Evolutionary conservation across 2,888 invertebrate species (phyloP).

Genomic region (Mellilla xanthometata): DNA sequence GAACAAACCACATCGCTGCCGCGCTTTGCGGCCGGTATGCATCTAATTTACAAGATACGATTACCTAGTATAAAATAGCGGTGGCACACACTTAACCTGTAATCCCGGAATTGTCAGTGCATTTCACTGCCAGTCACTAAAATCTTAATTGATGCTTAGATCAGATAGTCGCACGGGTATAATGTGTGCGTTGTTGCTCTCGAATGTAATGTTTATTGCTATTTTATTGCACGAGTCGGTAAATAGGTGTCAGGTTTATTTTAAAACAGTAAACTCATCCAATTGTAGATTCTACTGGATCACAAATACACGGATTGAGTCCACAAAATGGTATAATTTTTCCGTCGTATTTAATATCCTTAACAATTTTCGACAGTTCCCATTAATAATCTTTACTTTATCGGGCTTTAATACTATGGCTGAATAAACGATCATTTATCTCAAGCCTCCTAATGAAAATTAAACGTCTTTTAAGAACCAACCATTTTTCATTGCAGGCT

Average conservation of each 20-base stretch:
- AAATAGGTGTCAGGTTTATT: background rate
- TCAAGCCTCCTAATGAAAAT: conserved; percentile 19
- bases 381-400: conserved; percentile 15
- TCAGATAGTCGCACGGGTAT: conserved; percentile 26
- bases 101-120: conserved; percentile 26
- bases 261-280: too few relatives aligned
- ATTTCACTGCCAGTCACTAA: conserved; percentile 39
- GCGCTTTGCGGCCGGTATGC: background rate
- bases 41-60: background rate
- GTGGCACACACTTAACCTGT: conserved; percentile 6
- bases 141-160: conserved; percentile 42
- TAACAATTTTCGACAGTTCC: background rate
- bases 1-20: background rate
- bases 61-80: background rate
- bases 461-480: conserved; percentile 13
- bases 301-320: too few relatives aligned
- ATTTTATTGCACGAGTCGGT: conserved; percentile 1
- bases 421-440: conserved; percentile 18
- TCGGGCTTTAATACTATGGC: conserved; percentile 10
- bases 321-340: too few relatives aligned
- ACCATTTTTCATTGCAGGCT: conserved; percentile 44
- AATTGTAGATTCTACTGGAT: too few relatives aligned
- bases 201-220: conserved; percentile 5
- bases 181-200: conserved; percentile 1
- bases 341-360: too few relatives aligned